Evolutionary conservation across 1,140 invertebrate genomes (phyloP).

Genomic region (Hylyphantes graminicola): DNA sequence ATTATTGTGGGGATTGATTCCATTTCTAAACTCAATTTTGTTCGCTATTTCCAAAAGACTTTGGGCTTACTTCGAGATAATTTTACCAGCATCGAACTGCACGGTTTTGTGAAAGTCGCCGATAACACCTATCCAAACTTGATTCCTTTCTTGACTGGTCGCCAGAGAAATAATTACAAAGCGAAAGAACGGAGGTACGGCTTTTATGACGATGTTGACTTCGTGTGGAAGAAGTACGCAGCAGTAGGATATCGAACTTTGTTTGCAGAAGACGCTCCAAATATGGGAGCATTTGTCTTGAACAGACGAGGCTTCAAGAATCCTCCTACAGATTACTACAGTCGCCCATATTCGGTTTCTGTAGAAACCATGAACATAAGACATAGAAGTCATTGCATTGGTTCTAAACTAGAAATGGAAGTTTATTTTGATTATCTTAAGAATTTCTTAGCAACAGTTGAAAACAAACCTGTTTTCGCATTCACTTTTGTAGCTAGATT

Average conservation of each 20-base stretch:
- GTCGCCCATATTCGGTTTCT: constrained; percentile 75
- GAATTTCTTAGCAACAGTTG: constrained; percentile 61
- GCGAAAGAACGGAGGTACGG: constrained; percentile 30
- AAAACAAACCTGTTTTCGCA: constrained; percentile 53
- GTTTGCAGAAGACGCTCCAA: constrained; percentile 81
- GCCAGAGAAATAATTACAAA: constrained; percentile 46
- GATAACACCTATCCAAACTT: constrained; percentile 70
- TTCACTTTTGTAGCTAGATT: constrained; percentile 64
- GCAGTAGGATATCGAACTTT: constrained; percentile 79
- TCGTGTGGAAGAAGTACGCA: constrained; percentile 68
- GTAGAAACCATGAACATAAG: constrained; percentile 55
- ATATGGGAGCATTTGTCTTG: constrained; percentile 85
- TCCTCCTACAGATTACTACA: constrained; percentile 84
- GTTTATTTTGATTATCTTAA: constrained; percentile 63
- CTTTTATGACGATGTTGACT: constrained; percentile 54
- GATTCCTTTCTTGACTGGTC: constrained; percentile 67
- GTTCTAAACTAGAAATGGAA: constrained; percentile 42
- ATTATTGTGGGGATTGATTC: constrained; percentile 73
- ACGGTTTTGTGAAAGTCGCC: constrained; percentile 68
- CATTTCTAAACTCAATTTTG: constrained; percentile 73
- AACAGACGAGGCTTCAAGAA: constrained; percentile 80
- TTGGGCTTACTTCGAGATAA: constrained; percentile 67
- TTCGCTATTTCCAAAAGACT: constrained; percentile 72
- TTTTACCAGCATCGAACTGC: constrained; percentile 65
- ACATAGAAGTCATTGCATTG: constrained; percentile 43